Conservation (phyloP, 2,797 vertebrate genomes). For the Girardinus metallicus region DNA sequence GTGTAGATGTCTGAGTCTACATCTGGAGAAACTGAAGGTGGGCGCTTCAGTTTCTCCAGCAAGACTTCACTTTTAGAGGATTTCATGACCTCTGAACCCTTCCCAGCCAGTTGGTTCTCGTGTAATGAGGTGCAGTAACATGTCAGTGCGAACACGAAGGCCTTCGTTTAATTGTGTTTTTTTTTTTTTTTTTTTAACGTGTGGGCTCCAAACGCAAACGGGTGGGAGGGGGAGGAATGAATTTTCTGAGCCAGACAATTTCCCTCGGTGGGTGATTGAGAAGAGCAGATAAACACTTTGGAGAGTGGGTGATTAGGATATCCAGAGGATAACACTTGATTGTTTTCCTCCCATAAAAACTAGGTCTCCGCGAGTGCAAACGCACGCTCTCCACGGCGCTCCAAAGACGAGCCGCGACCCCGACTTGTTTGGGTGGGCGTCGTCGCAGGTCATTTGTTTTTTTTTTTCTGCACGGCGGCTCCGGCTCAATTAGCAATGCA, state of each 20-base stretch:
- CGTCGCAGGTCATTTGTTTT: conserved; percentile 19
- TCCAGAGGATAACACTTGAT: conserved; percentile 9
- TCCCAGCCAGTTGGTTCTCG: conserved; percentile 52
- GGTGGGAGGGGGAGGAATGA: conserved; percentile 26
- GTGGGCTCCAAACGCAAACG: conserved; percentile 54
- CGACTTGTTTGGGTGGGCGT: neutral
- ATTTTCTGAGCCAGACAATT: conserved; percentile 36
- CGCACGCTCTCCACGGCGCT: neutral
- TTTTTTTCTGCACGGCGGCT: conserved; percentile 18
- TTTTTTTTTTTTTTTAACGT: conserved; percentile 33
- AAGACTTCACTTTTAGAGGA: conserved; percentile 18
- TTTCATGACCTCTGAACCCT: conserved; percentile 37
- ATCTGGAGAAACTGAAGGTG: no score
- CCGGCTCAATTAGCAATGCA: conserved; percentile 30
- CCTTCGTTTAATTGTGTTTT: conserved; percentile 44
- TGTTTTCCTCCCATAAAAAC: conserved; percentile 8
- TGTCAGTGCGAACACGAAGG: conserved; percentile 36
- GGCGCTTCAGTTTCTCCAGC: conserved; percentile 6
- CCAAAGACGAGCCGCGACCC: conserved; percentile 11
- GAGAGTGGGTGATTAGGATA: conserved; percentile 42
- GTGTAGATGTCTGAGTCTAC: no score
- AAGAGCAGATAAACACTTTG: conserved; percentile 42
- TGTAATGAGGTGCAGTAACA: conserved; percentile 58
- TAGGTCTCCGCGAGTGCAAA: conserved; percentile 23
- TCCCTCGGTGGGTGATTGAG: conserved; percentile 25